A percentile compares a stretch with the other conserved stretches of the same genome.
Evolutionary conservation across 2,797 vertebrate species (phyloP).

Genomic region (Scyliorhinus canicula): DNA sequence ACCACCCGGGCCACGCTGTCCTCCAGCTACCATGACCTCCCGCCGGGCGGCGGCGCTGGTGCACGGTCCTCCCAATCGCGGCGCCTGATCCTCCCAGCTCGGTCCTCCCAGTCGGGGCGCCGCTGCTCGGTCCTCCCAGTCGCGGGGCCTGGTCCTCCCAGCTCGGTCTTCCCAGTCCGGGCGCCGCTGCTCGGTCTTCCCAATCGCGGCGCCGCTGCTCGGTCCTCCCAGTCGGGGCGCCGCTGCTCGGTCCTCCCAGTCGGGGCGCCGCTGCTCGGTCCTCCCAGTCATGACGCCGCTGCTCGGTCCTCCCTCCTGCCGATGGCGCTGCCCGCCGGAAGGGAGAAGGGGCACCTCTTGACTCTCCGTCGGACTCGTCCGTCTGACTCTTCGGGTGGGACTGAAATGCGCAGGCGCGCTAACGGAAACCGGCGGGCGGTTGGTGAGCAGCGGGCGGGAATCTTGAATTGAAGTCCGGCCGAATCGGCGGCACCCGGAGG

Average conservation of each 20-base stretch:
- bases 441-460: background rate
- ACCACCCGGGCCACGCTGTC: background rate
- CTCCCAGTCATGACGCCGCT: too few species aligned
- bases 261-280: too few species aligned
- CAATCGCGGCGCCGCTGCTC: too few species aligned
- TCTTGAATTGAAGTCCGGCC: background rate
- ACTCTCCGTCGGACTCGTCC: background rate
- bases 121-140: background rate
- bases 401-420: background rate
- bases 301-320: too few species aligned
- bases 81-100: background rate
- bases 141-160: background rate
- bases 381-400: accelerated
- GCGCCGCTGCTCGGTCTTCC: background rate
- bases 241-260: background rate
- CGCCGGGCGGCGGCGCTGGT: background rate
- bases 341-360: background rate
- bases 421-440: background rate
- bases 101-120: background rate
- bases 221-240: background rate
- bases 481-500: background rate
- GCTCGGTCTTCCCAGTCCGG: background rate
- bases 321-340: too few species aligned
- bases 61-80: background rate
- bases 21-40: background rate